Base-by-base conservation (phyloP, 2,888 invertebrate genomes). In the Cephus spinipes region DNA sequence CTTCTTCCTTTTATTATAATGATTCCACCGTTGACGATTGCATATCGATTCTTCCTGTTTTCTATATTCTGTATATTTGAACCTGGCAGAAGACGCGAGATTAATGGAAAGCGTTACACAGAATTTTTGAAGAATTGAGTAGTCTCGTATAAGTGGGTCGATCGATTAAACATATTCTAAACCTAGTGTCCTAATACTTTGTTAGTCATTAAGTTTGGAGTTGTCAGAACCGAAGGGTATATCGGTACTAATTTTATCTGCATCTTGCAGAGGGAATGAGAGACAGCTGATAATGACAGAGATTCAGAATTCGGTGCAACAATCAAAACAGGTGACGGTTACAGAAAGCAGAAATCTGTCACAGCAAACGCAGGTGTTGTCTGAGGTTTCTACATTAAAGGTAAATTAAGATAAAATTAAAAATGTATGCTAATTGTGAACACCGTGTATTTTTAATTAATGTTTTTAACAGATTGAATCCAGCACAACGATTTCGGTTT, bases 201-300 rank as follows among this genome's bases (percentile, higher is more conserved):
- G 68, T 3, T 1, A 30, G 6, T 40, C 36, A 40, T 34, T 68
- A 32, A 23, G 15, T 40, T 40, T 15, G 6, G 40, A 15, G 15
- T 40, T 40, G 15, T 40, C 40, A 15, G 40, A 40, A 15, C 1
- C 40, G 15, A 15, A 40, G 15, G 40, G 15, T 4, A 15, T 40
- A 6, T 40, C 15, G 15, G 15, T 40, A 40, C 15, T 40, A 15
- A 40, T 40, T 40, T 15, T 15, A 4, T 40, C 40, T 40, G 15
- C 1, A 40, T 71, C n/a, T 79, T 82, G 68, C 80, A 82, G 82
- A 68, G 82, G 76, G 30, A 68, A 77, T 34, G 82, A 82, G 35
- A 82, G 81, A 75, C 36, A 69, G 40, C 31, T 78, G 36, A 74
- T 76, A 71, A 75, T 77, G 75, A 74, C 75, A 74, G 74, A 80